Conservation (phyloP, 2,888 invertebrate species). For the Eudasyphora cyanicolor region DNA sequence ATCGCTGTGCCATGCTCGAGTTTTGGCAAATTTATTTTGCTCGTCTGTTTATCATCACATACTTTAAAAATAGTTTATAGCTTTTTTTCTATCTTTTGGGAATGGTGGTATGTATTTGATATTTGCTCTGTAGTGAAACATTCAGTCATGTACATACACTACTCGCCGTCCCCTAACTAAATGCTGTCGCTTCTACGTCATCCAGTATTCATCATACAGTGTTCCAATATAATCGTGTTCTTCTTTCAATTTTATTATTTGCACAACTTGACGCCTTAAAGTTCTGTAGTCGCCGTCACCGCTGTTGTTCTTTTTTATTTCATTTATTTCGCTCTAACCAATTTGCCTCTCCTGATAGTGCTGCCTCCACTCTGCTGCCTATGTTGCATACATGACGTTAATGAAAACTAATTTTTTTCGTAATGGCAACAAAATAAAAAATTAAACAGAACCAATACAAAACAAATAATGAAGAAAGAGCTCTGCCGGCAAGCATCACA, state of each 20-base stretch:
- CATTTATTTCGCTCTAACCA: not conserved
- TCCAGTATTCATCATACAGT: not conserved
- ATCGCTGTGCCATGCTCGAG: not conserved
- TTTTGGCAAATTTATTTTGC: slow-evolving; percentile 26
- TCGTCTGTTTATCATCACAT: slow-evolving; percentile 21
- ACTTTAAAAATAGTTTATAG: slow-evolving; percentile 53
- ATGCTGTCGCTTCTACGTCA: not conserved
- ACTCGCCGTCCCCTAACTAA: not conserved
- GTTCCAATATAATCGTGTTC: not conserved
- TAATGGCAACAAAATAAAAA: slow-evolving; percentile 41
- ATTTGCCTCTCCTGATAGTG: not conserved
- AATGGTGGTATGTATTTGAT: no score
- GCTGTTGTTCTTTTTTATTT: not conserved
- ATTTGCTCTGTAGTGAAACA: slow-evolving; percentile 22
- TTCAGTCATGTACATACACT: no score
- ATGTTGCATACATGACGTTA: not conserved
- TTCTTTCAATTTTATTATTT: slow-evolving; percentile 36
- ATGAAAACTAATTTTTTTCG: slow-evolving; percentile 25
- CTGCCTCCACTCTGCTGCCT: slow-evolving; percentile 4
- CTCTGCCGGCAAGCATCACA: slow-evolving; percentile 21
- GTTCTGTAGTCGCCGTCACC: not conserved
- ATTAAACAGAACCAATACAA: slow-evolving; percentile 45
- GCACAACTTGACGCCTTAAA: slow-evolving; percentile 44
- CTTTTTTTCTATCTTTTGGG: slow-evolving; percentile 30
- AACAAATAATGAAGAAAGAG: slow-evolving; percentile 1